These are phyloP conservation scores for Atta texana DNA, from an alignment of 1,140 invertebrate genomes.

Conservation along the genomic window DNA sequence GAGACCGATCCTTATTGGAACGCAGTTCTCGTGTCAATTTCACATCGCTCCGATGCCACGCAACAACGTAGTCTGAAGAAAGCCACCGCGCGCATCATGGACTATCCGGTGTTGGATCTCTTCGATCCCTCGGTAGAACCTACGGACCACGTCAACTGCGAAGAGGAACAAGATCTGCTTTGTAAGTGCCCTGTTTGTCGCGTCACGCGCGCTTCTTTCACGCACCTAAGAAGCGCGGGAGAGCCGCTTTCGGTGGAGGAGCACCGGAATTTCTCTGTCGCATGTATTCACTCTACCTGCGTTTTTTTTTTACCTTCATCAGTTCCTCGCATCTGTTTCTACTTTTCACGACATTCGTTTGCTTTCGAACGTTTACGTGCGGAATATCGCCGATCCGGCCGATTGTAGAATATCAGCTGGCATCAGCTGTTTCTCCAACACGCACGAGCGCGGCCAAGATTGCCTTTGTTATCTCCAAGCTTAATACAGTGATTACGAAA, in stretches of 20 bases:
- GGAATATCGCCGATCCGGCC: background rate
- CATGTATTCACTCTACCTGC: background rate
- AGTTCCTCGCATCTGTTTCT: background rate
- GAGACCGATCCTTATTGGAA: slow-evolving; percentile 43
- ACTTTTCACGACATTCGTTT: background rate
- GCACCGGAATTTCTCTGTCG: background rate
- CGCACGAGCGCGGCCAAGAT: background rate
- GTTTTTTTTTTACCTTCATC: background rate
- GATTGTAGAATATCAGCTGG: slow-evolving; percentile 31
- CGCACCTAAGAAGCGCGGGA: background rate
- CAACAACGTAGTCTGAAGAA: slow-evolving; percentile 57
- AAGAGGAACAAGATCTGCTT: slow-evolving; percentile 78
- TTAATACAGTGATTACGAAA: background rate
- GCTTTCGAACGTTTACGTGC: slow-evolving; percentile 33
- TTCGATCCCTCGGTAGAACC: slow-evolving; percentile 79
- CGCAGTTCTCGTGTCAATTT: slow-evolving; percentile 29
- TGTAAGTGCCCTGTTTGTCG: slow-evolving; percentile 76
- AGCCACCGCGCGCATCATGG: slow-evolving; percentile 72
- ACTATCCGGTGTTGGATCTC: slow-evolving; percentile 80
- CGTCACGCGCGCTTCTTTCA: background rate
- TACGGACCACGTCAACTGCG: slow-evolving; percentile 62
- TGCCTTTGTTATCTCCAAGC: background rate
- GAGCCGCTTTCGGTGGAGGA: background rate
- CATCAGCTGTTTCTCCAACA: slow-evolving; percentile 38
- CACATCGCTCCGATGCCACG: slow-evolving; percentile 45